Evolutionary conservation across 2,888 invertebrate genomes (phyloP).

Genomic region (Parthenolecanium corni): DNA sequence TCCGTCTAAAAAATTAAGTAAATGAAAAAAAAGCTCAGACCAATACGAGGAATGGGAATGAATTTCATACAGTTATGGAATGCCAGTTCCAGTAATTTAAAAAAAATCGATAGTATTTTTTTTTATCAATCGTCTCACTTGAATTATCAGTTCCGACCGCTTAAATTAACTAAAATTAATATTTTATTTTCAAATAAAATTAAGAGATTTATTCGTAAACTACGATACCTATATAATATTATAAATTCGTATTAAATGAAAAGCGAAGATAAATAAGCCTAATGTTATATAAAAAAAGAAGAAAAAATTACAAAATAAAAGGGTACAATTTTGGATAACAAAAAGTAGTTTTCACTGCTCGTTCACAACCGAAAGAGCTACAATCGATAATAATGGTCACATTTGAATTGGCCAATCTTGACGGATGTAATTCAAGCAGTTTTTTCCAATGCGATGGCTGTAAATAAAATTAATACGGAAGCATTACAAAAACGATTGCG

Average conservation of each 20-base stretch:
- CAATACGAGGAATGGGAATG: not conserved
- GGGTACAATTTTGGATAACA: slow-evolving; percentile 17
- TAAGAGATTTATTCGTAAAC: not conserved
- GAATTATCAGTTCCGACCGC: too few species aligned
- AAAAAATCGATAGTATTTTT: not conserved
- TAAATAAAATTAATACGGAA: slow-evolving; percentile 12
- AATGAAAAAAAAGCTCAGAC: not conserved
- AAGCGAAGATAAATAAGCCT: slow-evolving; percentile 5
- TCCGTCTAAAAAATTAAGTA: not conserved
- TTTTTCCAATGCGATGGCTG: slow-evolving; percentile 60
- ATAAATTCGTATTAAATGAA: slow-evolving; percentile 6
- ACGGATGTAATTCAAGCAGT: slow-evolving; percentile 47
- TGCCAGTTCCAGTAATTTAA: not conserved
- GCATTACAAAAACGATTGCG: not conserved
- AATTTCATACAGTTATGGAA: not conserved
- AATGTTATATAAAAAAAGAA: slow-evolving; percentile 6
- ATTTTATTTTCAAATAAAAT: too few species aligned
- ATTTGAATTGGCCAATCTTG: slow-evolving; percentile 5
- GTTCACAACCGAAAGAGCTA: slow-evolving; percentile 25
- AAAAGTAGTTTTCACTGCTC: not conserved
- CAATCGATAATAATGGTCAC: slow-evolving; percentile 23
- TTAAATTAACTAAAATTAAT: too few species aligned
- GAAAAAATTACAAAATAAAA: slow-evolving; percentile 10
- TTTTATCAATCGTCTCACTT: not conserved
- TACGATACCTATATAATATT: not conserved